Evolutionary conservation across 2,113 vertebrate genomes (phyloP).

Genomic region (Megaceryle maxima): DNA sequence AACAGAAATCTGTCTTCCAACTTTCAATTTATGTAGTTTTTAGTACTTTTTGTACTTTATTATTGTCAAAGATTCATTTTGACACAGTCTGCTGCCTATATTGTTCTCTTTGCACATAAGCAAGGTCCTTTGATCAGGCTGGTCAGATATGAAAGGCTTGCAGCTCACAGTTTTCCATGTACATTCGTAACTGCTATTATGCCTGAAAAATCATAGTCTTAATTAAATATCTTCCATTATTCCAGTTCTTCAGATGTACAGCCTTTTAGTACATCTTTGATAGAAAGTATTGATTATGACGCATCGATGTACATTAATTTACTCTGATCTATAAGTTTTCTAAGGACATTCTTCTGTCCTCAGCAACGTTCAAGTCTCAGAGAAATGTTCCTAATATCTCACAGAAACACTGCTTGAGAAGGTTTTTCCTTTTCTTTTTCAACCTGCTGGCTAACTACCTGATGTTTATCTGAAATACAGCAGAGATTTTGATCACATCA

Average conservation of each 20-base stretch:
- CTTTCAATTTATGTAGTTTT: background rate
- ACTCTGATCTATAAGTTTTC: constrained; percentile 14
- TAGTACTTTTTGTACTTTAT: background rate
- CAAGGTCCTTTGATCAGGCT: constrained; percentile 43
- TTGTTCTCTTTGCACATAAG: background rate
- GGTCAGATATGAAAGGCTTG: background rate
- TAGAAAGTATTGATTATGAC: constrained; percentile 20
- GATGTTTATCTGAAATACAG: constrained; percentile 8
- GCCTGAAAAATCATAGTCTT: constrained; percentile 26
- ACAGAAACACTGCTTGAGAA: background rate
- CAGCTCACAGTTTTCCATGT: background rate
- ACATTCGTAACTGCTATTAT: constrained; percentile 25
- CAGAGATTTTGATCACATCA: background rate
- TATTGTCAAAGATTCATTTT: constrained; percentile 20
- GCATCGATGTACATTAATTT: constrained; percentile 10
- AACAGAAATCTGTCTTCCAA: background rate
- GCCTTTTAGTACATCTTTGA: constrained; percentile 16
- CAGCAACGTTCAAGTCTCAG: background rate
- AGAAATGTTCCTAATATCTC: background rate
- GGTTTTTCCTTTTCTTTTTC: background rate
- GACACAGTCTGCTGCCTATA: constrained; percentile 15
- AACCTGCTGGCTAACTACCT: background rate
- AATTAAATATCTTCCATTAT: constrained; percentile 48
- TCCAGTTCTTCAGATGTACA: constrained; percentile 7
- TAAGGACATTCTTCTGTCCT: background rate